phyloP scores from a whole-genome alignment of 2,888 invertebrate genomes.

The Melolontha melolontha region DNA sequence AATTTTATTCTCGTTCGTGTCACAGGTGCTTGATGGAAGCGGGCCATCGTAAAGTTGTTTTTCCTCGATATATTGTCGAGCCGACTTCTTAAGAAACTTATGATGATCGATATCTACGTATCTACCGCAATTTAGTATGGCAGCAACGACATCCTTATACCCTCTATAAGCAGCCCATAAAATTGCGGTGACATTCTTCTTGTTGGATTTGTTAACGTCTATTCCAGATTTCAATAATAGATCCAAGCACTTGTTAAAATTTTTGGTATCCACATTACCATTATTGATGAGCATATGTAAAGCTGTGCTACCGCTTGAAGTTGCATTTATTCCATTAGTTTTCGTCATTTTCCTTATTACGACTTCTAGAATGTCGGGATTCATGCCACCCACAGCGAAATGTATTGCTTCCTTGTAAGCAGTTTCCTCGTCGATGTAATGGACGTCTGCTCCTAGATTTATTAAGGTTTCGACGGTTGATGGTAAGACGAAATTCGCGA shows the following conservation, averaged over 20 bases:
- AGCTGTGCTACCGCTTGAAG: slow-evolving; percentile 58
- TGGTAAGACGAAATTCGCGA: slow-evolving; percentile 69
- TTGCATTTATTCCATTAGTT: slow-evolving; percentile 50
- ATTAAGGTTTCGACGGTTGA: slow-evolving; percentile 72
- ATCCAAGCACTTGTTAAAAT: slow-evolving; percentile 68
- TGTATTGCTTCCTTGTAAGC: slow-evolving; percentile 73
- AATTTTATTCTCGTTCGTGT: slow-evolving; percentile 47
- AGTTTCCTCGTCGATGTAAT: slow-evolving; percentile 67
- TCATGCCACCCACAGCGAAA: slow-evolving; percentile 71
- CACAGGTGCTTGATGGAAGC: slow-evolving; percentile 50
- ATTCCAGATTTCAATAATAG: slow-evolving; percentile 70
- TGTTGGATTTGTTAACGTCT: slow-evolving; percentile 70
- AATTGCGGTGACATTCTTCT: slow-evolving; percentile 56
- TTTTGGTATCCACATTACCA: slow-evolving; percentile 59
- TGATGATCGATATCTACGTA: slow-evolving; percentile 71
- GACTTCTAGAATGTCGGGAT: slow-evolving; percentile 63
- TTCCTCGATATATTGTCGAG: slow-evolving; percentile 69
- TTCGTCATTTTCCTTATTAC: slow-evolving; percentile 64
- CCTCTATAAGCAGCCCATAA: slow-evolving; percentile 73
- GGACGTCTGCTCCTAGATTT: slow-evolving; percentile 72
- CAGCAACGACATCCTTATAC: slow-evolving; percentile 67
- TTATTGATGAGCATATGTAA: slow-evolving; percentile 57
- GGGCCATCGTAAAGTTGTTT: slow-evolving; percentile 53
- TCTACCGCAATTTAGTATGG: slow-evolving; percentile 68
- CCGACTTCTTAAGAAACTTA: slow-evolving; percentile 68